Percentiles rank a stretch among this genome's conserved stretches.
phyloP scores from a whole-genome alignment of 2,113 vertebrate genomes.

The Ameiurus melas region DNA sequence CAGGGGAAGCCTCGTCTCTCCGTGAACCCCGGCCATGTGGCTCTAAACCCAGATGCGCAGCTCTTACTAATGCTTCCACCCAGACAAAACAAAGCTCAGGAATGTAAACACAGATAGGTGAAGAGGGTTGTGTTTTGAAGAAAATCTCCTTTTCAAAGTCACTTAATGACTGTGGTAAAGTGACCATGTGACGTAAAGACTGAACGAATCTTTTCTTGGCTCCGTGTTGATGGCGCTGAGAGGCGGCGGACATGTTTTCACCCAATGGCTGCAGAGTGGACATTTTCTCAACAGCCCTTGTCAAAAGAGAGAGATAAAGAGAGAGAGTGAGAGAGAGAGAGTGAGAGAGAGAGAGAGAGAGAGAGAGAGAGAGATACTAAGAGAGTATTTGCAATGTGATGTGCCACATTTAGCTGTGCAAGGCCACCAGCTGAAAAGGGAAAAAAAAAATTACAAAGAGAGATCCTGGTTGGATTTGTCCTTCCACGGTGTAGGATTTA shows the following conservation, averaged over 20 bases:
- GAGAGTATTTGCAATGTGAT: slow-evolving; percentile 7
- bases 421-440: slow-evolving; percentile 76
- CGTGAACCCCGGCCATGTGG: slow-evolving; percentile 21
- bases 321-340: not conserved
- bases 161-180: slow-evolving; percentile 23
- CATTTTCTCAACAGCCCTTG: slow-evolving; percentile 40
- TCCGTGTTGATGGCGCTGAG: slow-evolving; percentile 16
- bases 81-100: slow-evolving; percentile 48
- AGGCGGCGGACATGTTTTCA: slow-evolving; percentile 36
- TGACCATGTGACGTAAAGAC: slow-evolving; percentile 26
- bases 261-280: slow-evolving; percentile 33
- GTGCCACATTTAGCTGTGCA: slow-evolving; percentile 82
- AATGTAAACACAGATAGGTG: slow-evolving; percentile 44
- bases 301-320: slow-evolving; percentile 31
- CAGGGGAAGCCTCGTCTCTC: slow-evolving; percentile 59
- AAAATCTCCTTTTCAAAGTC: slow-evolving; percentile 6
- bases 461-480: slow-evolving; percentile 91
- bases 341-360: not conserved
- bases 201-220: slow-evolving; percentile 28
- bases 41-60: slow-evolving; percentile 23
- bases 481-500: slow-evolving; percentile 99
- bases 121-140: slow-evolving; percentile 14
- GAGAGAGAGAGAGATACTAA: slow-evolving; percentile 25
- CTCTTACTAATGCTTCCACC: slow-evolving; percentile 41
- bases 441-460: slow-evolving; percentile 67